Percentiles rank a stretch among this genome's conserved stretches.
Conservation (phyloP, 2,113 vertebrate genomes). For the Aphyosemion australe region DNA sequence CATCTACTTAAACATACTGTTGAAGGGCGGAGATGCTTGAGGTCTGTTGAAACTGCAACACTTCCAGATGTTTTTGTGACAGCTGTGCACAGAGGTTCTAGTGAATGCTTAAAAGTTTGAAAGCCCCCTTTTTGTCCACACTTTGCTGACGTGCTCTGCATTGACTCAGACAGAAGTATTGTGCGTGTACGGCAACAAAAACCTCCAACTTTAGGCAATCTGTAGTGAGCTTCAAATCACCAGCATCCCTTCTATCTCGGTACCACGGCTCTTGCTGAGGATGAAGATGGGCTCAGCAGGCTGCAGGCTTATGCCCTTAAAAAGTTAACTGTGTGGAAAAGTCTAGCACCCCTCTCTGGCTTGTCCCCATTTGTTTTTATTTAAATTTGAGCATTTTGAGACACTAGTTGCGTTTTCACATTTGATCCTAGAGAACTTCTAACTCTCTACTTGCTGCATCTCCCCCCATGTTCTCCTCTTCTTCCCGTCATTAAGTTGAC, state of each 20-base stretch:
- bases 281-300: slow-evolving; percentile 13
- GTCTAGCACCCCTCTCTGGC: neutral
- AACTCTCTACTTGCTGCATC: slow-evolving; percentile 44
- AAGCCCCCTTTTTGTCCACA: slow-evolving; percentile 30
- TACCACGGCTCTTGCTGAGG: slow-evolving; percentile 19
- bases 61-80: slow-evolving; percentile 30
- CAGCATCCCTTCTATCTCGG: slow-evolving; percentile 44
- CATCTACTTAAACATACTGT: slow-evolving; percentile 46
- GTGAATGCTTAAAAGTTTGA: slow-evolving; percentile 41
- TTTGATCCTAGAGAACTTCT: slow-evolving; percentile 27
- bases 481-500: slow-evolving; percentile 65
- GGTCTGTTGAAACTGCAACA: slow-evolving; percentile 26
- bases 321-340: slow-evolving; percentile 7
- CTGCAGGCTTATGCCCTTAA: slow-evolving; percentile 7
- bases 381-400: slow-evolving; percentile 20
- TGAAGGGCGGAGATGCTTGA: slow-evolving; percentile 40
- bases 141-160: slow-evolving; percentile 25
- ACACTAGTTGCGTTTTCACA: slow-evolving; percentile 17
- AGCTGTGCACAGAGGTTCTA: slow-evolving; percentile 31
- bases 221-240: slow-evolving; percentile 55
- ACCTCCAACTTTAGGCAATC: slow-evolving; percentile 31
- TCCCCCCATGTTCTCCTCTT: slow-evolving; percentile 33
- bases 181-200: slow-evolving; percentile 37
- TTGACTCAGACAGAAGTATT: slow-evolving; percentile 34
- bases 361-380: slow-evolving; percentile 13